These are phyloP conservation scores for Dryococelus australis DNA, from an alignment of 2,888 invertebrate genomes.

Conservation along the genomic window DNA sequence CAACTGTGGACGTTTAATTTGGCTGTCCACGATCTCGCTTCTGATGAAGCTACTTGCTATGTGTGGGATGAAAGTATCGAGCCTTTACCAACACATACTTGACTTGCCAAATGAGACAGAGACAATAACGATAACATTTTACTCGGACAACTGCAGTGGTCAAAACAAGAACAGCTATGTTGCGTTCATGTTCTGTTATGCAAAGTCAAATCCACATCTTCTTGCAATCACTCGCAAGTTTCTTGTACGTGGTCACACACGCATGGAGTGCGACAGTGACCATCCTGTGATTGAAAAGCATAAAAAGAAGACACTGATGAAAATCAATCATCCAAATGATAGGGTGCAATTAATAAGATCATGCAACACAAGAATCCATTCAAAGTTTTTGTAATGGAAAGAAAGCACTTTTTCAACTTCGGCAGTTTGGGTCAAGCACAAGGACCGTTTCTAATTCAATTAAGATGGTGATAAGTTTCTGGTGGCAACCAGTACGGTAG, in stretches of 20 bases:
- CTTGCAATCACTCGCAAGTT: not conserved
- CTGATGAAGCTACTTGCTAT: not conserved
- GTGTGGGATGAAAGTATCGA: not conserved
- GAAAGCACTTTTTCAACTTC: constrained; percentile 6
- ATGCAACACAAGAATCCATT: constrained; percentile 3
- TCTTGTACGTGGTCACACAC: not conserved
- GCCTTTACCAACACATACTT: not conserved
- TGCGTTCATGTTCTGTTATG: not conserved
- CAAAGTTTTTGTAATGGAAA: constrained; percentile 24
- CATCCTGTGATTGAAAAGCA: constrained; percentile 23
- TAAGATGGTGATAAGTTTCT: not conserved
- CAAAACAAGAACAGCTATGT: not conserved
- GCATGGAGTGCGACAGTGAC: not conserved
- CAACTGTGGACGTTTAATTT: not conserved
- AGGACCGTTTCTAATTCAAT: not conserved
- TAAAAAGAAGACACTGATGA: constrained; percentile 22
- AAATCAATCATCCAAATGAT: constrained; percentile 30
- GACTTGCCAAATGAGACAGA: no score
- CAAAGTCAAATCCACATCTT: not conserved
- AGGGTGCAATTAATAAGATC: not conserved
- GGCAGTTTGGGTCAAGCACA: not conserved
- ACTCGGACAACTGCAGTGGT: not conserved
- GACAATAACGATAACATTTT: not conserved
- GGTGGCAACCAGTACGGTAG: not conserved
- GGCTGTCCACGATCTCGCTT: not conserved